Evolutionary conservation across 1,140 invertebrate species (phyloP).

Genomic region (Wasmannia auropunctata): DNA sequence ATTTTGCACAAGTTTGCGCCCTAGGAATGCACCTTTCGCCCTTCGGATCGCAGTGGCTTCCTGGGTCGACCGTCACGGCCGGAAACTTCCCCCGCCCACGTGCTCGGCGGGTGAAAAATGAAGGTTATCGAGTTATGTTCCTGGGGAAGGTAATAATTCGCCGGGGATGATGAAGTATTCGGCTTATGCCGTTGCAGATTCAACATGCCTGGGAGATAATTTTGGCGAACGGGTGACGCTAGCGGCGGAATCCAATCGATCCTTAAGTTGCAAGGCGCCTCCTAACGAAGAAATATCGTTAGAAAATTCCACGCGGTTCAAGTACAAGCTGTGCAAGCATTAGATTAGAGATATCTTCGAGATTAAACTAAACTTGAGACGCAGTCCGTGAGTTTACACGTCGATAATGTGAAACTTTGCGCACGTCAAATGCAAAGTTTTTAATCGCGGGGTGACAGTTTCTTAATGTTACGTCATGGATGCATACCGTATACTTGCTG

Average conservation of each 20-base stretch:
- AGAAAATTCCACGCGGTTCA: not conserved
- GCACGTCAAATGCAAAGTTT: slow-evolving; percentile 42
- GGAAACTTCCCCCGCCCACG: slow-evolving; percentile 38
- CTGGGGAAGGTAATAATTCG: slow-evolving; percentile 61
- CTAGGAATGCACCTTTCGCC: slow-evolving; percentile 61
- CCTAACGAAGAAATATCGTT: not conserved
- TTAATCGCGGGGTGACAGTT: slow-evolving; percentile 54
- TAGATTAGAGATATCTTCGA: not conserved
- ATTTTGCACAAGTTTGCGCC: slow-evolving; percentile 56
- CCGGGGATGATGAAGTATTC: slow-evolving; percentile 57
- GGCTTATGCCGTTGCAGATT: slow-evolving; percentile 45
- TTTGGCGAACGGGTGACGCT: slow-evolving; percentile 2
- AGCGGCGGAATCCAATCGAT: not conserved
- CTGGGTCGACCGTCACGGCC: slow-evolving; percentile 31
- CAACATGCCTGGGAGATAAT: slow-evolving; percentile 44
- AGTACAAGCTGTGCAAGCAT: not conserved
- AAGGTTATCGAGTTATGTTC: slow-evolving; percentile 61
- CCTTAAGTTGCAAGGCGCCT: not conserved
- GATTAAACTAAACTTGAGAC: slow-evolving; percentile 27
- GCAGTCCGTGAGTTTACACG: not conserved
- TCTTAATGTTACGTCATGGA: slow-evolving; percentile 38
- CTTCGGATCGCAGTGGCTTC: slow-evolving; percentile 41
- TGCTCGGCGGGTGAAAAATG: slow-evolving; percentile 56
- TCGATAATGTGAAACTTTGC: slow-evolving; percentile 47
- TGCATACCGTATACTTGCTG: slow-evolving; percentile 3